A percentile compares a stretch with the other conserved stretches of the same genome.
Conservation (phyloP, 2,888 invertebrate genomes). For the Amphipoea lucens region DNA sequence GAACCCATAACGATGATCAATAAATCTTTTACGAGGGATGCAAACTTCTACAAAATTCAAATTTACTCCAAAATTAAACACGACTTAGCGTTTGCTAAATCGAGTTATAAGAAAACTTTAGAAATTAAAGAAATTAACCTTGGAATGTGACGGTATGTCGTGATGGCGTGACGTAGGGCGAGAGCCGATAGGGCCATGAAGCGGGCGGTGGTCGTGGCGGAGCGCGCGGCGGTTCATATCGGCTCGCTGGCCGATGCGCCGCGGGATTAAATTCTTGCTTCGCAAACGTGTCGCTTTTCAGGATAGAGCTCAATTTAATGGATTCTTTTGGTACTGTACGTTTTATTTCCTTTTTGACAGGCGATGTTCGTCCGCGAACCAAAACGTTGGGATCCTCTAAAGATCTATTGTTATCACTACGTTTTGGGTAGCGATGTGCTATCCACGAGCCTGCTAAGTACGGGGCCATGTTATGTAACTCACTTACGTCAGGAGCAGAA, state of each 20-base stretch:
- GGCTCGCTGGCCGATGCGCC: slow-evolving; percentile 93
- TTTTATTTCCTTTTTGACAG: slow-evolving; percentile 86
- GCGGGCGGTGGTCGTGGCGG: slow-evolving; percentile 89
- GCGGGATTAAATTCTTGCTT: slow-evolving; percentile 93
- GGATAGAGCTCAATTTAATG: slow-evolving; percentile 87
- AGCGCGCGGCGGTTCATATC: slow-evolving; percentile 93
- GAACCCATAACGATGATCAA: slow-evolving; percentile 78
- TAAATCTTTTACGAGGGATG: slow-evolving; percentile 75
- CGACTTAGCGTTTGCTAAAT: slow-evolving; percentile 51
- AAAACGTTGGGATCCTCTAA: slow-evolving; percentile 84
- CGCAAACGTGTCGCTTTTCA: slow-evolving; percentile 89
- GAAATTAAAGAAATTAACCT: slow-evolving; percentile 91
- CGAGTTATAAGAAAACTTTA: slow-evolving; percentile 68
- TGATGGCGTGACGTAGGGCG: slow-evolving; percentile 88
- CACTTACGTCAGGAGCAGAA: slow-evolving; percentile 94
- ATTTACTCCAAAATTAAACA: slow-evolving; percentile 86
- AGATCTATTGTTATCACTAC: slow-evolving; percentile 92
- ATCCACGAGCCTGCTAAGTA: slow-evolving; percentile 95
- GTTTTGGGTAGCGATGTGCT: slow-evolving; percentile 94
- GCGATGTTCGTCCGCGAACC: slow-evolving; percentile 78
- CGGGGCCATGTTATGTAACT: slow-evolving; percentile 94
- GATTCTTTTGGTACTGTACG: slow-evolving; percentile 79
- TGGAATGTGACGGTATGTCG: slow-evolving; percentile 93
- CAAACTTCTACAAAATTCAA: slow-evolving; percentile 69
- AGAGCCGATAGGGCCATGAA: slow-evolving; percentile 84